Evolutionary conservation across 2,797 vertebrate species (phyloP), one percentile per base, ranked within the genome.

Genomic region (Arrhamphus sclerolepis): DNA sequence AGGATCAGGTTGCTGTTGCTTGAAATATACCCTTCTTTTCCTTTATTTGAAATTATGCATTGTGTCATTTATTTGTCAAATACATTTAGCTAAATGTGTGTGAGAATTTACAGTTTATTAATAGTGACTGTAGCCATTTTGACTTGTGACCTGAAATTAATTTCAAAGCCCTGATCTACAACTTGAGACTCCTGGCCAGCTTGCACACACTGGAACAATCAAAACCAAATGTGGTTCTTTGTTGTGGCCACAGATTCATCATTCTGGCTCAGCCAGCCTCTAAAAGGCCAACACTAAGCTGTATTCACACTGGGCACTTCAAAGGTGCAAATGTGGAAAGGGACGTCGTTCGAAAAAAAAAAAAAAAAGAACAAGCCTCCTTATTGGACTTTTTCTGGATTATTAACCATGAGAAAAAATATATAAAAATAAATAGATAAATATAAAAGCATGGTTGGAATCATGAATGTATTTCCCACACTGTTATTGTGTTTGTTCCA

Each of bases 221-320:
- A 5, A 81, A 80, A 58, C 62, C 66, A 76, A 85, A 82, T 68
- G 54, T 66, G 24, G 20, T 6, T n/a, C 73, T 84, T 74, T 83
- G 52, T 54, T 86, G 72, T 69, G 71, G 84, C 76, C 46, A 17
- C 66, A 57, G 31, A 71, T 48, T 52, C 58, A 46, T 76, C 47
- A 56, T 10, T 50, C 41, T 64, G 61, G 56, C 42, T 69, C 56
- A 31, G 56, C 3, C 34, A 61, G 49, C 40, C 29, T 44, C 55
- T 47, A 50, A 24, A 54, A 40, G 17, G 62, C 56, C 13, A 52
- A 14, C 24, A 20, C 60, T 16, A 28, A 21, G 56, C 50, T 57
- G 46, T 1, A 40, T 21, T 46, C n/a, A 16, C 6, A 2, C 28
- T 10, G 56, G 28, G 46, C 16, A 39, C 54, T 38, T 46, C 55